Evolutionary conservation across 2,888 invertebrate species (phyloP), one percentile per base, ranked within the genome.

Genomic region (Andrena marginata): DNA sequence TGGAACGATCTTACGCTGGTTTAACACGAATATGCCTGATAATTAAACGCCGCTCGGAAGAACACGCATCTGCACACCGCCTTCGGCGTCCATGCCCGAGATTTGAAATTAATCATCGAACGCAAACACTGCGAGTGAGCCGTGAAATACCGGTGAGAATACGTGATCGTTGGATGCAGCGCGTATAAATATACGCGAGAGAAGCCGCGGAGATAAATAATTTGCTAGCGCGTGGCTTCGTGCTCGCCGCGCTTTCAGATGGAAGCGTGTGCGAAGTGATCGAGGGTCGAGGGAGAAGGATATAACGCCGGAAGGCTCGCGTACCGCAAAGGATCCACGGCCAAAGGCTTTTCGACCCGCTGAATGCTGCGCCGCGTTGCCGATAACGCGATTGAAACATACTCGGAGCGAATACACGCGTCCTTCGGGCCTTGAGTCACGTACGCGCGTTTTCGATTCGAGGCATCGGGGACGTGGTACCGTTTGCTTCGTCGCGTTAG

Each of bases 391-490:
- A 82, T 78, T 65, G 75, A 83, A 74, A 74, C 49, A 70, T 84
- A 48, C 16, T 20, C 29, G 42, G 13, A 59, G 67, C 49, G 64
- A 56, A 54, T 75, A 33, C 26, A 60, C 54, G 31, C 67, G 59
- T 48, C 42, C 33, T 2, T 23, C 49, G 33, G 31, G 59, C 64
- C 64, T 35, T 42, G 16, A 20, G 60, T 80, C 70, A 67, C 83
- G 85, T 80, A 54, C 51, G 64, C 74, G 82, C 63, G 75, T 84
- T 78, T 88, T 85, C 65, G 82, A 82, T 89, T 86, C 80, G 85
- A 87, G 82, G 85, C 82, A 79, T 87, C 81, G 89, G 79, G 90
- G 82, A 88, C 89, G 88, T 85, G 77, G 84, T 90, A 90, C 89
- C 89, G 89, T 90, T 89, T 73, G 86, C 77, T 88, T 79, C 75